These are phyloP conservation scores for Frieseomelitta varia DNA, from an alignment of 1,140 invertebrate genomes.

Conservation along the genomic window DNA sequence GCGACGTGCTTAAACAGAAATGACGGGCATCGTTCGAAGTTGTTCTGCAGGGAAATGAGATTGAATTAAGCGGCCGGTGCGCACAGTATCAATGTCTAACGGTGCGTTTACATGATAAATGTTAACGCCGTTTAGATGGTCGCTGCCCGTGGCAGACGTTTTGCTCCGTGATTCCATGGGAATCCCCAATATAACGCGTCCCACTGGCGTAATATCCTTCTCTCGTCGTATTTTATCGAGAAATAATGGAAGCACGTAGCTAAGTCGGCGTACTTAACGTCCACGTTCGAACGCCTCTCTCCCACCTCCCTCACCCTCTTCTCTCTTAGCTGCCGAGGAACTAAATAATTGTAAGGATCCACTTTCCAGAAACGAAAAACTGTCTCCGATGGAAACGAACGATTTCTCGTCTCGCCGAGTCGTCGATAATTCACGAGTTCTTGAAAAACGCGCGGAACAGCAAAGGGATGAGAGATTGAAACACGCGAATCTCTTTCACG, in stretches of 20 bases:
- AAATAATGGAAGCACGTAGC: constrained; percentile 43
- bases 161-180: constrained; percentile 26
- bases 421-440: background rate
- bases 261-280: constrained; percentile 48
- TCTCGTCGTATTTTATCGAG: constrained; percentile 42
- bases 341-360: background rate
- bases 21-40: constrained; percentile 20
- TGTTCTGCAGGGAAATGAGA: constrained; percentile 1
- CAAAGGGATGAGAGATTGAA: too few species aligned
- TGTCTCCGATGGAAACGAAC: background rate
- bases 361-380: background rate
- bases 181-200: constrained; percentile 45
- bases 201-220: constrained; percentile 28
- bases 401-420: background rate
- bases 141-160: background rate
- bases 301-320: background rate
- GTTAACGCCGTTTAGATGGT: constrained; percentile 37
- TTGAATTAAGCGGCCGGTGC: constrained; percentile 30
- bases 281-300: constrained; percentile 14
- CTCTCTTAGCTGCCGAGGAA: background rate
- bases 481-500: too few species aligned
- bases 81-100: constrained; percentile 42
- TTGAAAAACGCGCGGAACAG: background rate
- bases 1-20: background rate
- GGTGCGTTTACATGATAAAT: constrained; percentile 51